Base-by-base conservation (phyloP, 2,888 invertebrate species). In the Agrochola macilenta region DNA sequence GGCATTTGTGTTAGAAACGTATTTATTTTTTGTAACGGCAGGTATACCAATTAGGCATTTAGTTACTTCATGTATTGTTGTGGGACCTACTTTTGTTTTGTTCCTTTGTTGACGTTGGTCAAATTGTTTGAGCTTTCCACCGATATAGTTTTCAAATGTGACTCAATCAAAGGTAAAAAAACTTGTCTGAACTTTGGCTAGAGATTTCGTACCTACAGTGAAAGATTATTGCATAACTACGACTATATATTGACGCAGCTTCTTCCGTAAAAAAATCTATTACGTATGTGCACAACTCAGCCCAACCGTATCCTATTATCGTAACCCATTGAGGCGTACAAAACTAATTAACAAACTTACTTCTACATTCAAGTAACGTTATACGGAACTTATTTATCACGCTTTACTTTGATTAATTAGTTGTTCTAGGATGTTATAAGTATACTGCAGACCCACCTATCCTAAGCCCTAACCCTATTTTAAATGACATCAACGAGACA, bases 1-100 rank as follows among this genome's bases (percentile, higher is more conserved):
- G 78, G 73, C 74, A 81, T 87, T 85, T 81, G 74, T 76, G 74
- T 80, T 80, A 39, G 58, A 78, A 72, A 79, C 49, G 64, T 76
- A 75, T 78, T 78, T 74, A 69, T 84, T 69, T 75, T 71, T 66
- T 79, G 78, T 81, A 52, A 65, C 70, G 35, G 72, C 78, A 76
- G 63, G 76, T 76, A 68, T 69, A 79, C 78, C 70, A 80, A 75
- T 87, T 84, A 78, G 65, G 68, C 39, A 46, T 76, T 74, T 64
- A 54, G 58, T 69, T 70, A 60, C 74, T 30, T 65, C 39, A 71
- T 74, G 73, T 68, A 61, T 57, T 74, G 12, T 74, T 70, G n/a
- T 46, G 60, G 8, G 30, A 60, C 63, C 70, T 39, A 63, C 66
- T 20, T 74, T 70, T 69, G 72, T 73, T 65, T 70, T 69, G 77